Conservation (phyloP, 1,140 invertebrate genomes). For the Drosophila murphyi region DNA sequence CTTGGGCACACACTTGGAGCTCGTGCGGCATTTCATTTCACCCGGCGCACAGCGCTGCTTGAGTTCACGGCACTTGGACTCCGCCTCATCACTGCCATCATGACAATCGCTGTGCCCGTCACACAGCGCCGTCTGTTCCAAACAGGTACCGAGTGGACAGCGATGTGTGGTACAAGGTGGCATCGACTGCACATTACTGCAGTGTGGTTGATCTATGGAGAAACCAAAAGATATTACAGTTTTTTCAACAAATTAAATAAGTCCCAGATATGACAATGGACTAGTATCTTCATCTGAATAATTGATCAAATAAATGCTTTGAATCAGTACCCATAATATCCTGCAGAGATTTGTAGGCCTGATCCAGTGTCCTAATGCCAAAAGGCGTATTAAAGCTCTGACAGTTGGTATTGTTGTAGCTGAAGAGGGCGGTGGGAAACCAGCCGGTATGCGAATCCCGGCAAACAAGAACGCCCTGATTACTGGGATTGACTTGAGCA, state of each 20-base stretch:
- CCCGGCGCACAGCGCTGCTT: constrained; percentile 71
- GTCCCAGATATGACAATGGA: too few relatives aligned
- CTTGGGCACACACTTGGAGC: constrained; percentile 89
- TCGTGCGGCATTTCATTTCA: constrained; percentile 88
- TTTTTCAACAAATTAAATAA: not conserved
- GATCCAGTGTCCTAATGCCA: constrained; percentile 58
- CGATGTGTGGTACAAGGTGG: constrained; percentile 85
- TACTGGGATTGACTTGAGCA: constrained; percentile 44
- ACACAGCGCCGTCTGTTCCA: constrained; percentile 88
- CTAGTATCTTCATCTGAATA: too few relatives aligned
- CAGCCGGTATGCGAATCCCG: constrained; percentile 64
- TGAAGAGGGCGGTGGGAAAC: constrained; percentile 73
- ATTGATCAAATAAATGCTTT: too few relatives aligned
- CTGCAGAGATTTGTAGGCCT: constrained; percentile 63
- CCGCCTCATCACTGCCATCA: constrained; percentile 88
- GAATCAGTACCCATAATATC: constrained; percentile 58
- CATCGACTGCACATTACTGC: constrained; percentile 29
- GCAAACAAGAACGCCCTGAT: constrained; percentile 81
- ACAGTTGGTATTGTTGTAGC: constrained; percentile 76
- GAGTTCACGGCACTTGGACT: constrained; percentile 84
- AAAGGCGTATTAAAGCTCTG: constrained; percentile 72
- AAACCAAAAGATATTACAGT: not conserved
- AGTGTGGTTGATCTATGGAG: constrained; percentile 57
- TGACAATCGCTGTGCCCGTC: constrained; percentile 90
- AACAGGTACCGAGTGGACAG: constrained; percentile 90